A percentile compares a stretch with the other conserved stretches of the same genome.
These are phyloP conservation scores for Mystacornis crossleyi DNA, from an alignment of 2,113 vertebrate species.

Conservation along the genomic window DNA sequence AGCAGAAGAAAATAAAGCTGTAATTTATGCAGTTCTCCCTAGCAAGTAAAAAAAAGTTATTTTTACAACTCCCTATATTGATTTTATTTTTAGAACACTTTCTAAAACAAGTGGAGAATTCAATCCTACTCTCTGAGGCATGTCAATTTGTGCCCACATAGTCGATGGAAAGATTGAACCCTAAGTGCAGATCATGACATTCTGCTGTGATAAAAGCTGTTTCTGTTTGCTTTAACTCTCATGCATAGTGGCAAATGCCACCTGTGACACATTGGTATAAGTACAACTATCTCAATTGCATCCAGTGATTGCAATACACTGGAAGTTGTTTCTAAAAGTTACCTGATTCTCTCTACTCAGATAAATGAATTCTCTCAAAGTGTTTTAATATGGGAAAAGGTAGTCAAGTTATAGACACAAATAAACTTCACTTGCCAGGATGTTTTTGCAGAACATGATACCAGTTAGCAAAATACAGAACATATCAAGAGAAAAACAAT, in stretches of 20 bases:
- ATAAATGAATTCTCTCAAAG: not conserved
- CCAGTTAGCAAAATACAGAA: not conserved
- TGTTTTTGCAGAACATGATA: not conserved
- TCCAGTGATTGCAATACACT: not conserved
- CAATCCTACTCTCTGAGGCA: constrained; percentile 54
- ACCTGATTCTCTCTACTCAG: not conserved
- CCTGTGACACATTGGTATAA: constrained; percentile 34
- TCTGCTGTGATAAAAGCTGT: constrained; percentile 74
- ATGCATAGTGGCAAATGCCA: constrained; percentile 55
- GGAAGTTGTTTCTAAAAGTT: constrained; percentile 42
- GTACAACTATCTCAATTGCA: constrained; percentile 34
- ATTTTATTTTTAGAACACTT: constrained; percentile 71
- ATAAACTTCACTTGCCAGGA: not conserved
- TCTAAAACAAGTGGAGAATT: constrained; percentile 64
- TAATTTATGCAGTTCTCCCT: constrained; percentile 52
- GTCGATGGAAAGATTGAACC: constrained; percentile 63
- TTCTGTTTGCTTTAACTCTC: constrained; percentile 70
- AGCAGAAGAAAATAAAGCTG: constrained; percentile 37
- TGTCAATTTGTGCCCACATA: constrained; percentile 69
- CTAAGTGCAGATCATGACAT: constrained; percentile 72
- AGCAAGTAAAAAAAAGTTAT: constrained; percentile 48
- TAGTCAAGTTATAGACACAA: not conserved
- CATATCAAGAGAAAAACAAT: not conserved
- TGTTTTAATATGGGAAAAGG: not conserved
- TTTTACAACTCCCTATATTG: constrained; percentile 40